Base-by-base conservation (phyloP, 2,113 vertebrate genomes). In the Vulpes vulpes region DNA sequence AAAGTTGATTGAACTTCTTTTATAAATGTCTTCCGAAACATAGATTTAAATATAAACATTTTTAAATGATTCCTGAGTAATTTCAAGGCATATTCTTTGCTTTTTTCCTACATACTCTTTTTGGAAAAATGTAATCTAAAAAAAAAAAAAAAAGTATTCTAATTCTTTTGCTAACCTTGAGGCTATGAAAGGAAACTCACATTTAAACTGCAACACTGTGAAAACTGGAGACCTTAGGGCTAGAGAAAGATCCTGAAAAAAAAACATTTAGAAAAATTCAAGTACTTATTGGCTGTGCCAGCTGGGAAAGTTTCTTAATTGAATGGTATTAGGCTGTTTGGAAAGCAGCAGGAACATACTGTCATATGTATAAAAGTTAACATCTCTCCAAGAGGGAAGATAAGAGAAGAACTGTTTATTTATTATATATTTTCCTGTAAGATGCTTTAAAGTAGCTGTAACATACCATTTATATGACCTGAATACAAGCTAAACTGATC, bases 1-100 rank as follows among this genome's bases (percentile, higher is more conserved):
- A 89, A 93, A 69, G 22, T 89, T 96, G 94, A 96, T 65, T 96
- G 30, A 86, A 79, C 78, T 89, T 76, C 49, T 93, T 87, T 89
- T 84, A 73, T 87, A 80, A 86, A 43, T 86, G 57, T 91, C 49
- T 92, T 94, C 5, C 0, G 76, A 94, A 94, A n/a, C 3, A 91
- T 51, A 51, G 43, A 53, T 71, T 89, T 92, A 91, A 76, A 60
- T 74, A 59, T 60, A 85, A 88, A 11, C 19, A 85, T 73, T 85
- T 97, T 84, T 25, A 20, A 94, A 55, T 82, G 2, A 94, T 59
- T 81, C 51, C 25, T 65, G 27, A 73, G 35, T 79, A 93, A 91
- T 97, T 92, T 96, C 76, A 83, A 84, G 32, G 30, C 5, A 38
- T 86, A 59, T 35, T 94, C 17, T 88, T 94, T 79, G 12, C 0